Base-by-base conservation (phyloP, 2,113 vertebrate genomes). In the Orientallactaga bullata region DNA sequence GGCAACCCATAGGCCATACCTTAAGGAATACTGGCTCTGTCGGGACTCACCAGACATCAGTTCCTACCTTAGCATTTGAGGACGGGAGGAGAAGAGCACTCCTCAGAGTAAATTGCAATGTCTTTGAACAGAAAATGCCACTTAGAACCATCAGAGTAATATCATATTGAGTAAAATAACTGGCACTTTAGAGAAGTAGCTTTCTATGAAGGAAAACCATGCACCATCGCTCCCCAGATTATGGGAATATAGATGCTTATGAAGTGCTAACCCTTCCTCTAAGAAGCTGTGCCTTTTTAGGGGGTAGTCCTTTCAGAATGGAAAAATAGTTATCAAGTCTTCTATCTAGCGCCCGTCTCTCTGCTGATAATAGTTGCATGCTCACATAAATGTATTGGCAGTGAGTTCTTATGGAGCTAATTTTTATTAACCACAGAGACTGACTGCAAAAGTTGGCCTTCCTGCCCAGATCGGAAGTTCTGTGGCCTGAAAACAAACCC, bases 111-210 rank as follows among this genome's bases (percentile, higher is more conserved):
- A 93, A 87, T 60, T 47, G 20, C 61, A 65, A 26, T 51, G 17
- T 86, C 71, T 58, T 92, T 92, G 76, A 92, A 81, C 39, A 87
- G 32, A 91, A 95, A 94, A 87, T 51, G 18, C n/a, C 60, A 37
- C 39, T 26, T 80, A 24, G 71, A 94, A 42, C 60, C 66, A 85
- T 85, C 85, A 87, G 47, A 90, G 84, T 63, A 65, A 55, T 82
- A 61, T 20, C 24, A 26, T 84, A 72, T 39, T 61, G 47, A 93
- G 51, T 93, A 84, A 93, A 92, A 90, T 92, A 69, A 60, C 39
- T 92, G 60, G 35, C n/a, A 68, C 42, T 86, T 90, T 71, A 92
- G 66, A 92, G 30, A 87, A 92, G 66, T 61, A 76, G 37, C 55
- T 95, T 51, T 84, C 32, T 35, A 10, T 71, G 26, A 30, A 90